Conservation (phyloP, 1,140 invertebrate genomes). For the Charaxes varanes region DNA sequence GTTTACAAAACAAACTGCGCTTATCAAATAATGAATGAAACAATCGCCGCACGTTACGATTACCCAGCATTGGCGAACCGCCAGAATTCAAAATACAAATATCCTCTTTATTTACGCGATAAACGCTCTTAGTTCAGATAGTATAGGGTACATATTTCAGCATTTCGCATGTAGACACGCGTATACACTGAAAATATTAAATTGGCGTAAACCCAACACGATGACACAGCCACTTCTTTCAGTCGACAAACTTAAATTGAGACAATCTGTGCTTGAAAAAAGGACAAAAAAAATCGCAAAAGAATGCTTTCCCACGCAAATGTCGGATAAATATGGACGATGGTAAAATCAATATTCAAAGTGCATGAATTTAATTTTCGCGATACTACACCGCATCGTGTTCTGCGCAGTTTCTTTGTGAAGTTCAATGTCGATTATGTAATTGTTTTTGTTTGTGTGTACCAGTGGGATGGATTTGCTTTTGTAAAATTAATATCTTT, state of each 20-base stretch:
- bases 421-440: constrained; percentile 50
- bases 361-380: constrained; percentile 30
- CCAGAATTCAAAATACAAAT: constrained; percentile 10
- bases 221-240: constrained; percentile 37
- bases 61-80: constrained; percentile 7
- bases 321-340: constrained; percentile 56
- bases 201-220: constrained; percentile 41
- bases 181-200: constrained; percentile 17
- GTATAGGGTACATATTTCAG: not conserved
- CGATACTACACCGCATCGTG: constrained; percentile 12
- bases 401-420: constrained; percentile 36
- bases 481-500: too few relatives aligned
- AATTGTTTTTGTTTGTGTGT: constrained; percentile 28
- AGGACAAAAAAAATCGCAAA: constrained; percentile 31
- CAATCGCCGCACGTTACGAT: constrained; percentile 10
- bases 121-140: not conserved
- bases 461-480: not conserved
- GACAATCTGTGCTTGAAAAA: constrained; percentile 26
- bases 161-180: not conserved
- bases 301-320: constrained; percentile 49
- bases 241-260: constrained; percentile 37
- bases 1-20: constrained; percentile 20
- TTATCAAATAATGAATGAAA: constrained; percentile 20
- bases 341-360: constrained; percentile 44
- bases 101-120: not conserved